phyloP scores from a whole-genome alignment of 2,888 invertebrate species.

The Schizaphis graminum region DNA sequence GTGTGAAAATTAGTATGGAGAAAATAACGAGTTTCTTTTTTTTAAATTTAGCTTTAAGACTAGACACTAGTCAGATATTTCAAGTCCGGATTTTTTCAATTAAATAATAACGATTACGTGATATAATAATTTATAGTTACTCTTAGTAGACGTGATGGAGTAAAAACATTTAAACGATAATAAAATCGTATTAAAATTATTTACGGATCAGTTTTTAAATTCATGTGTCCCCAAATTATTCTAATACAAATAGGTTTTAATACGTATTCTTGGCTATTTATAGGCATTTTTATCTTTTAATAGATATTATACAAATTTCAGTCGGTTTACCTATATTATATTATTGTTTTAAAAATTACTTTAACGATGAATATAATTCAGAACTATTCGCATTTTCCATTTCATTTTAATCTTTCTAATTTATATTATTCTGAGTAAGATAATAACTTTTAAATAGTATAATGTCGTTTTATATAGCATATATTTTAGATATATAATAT shows the following conservation, averaged over 20 bases:
- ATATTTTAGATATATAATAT: too few relatives aligned
- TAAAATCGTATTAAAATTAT: neutral
- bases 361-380: neutral
- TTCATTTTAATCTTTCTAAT: neutral
- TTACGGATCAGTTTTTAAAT: neutral
- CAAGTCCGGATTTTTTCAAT: neutral
- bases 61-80: neutral
- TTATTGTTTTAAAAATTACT: neutral
- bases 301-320: neutral
- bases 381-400: neutral
- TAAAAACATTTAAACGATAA: neutral
- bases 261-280: neutral
- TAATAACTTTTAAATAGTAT: neutral
- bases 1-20: constrained; percentile 10
- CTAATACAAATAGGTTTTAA: neutral
- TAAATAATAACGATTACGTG: neutral
- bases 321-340: neutral
- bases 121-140: neutral
- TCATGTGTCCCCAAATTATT: neutral
- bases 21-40: constrained; percentile 40
- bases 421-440: neutral
- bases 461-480: too few relatives aligned
- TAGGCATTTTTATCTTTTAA: neutral
- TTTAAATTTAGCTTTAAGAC: neutral
- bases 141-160: neutral